These are phyloP conservation scores for Champsocephalus gunnari DNA, from an alignment of 2,797 vertebrate genomes.

Conservation along the genomic window DNA sequence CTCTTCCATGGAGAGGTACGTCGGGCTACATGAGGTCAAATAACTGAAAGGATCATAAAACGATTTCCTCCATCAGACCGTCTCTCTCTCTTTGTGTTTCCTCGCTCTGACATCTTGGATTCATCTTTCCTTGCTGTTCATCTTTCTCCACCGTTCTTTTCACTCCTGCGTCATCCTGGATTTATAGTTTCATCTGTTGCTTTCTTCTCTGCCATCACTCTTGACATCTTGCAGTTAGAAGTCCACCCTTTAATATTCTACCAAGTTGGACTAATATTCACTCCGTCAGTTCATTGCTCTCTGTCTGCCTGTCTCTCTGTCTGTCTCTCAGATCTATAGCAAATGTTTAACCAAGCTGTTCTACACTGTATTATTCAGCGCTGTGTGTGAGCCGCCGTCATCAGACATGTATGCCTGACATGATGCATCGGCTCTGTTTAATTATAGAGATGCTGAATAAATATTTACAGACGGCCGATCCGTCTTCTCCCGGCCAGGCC, in stretches of 20 bases:
- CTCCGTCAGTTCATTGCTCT: slow-evolving; percentile 26
- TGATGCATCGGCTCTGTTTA: slow-evolving; percentile 83
- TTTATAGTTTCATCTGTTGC: slow-evolving; percentile 57
- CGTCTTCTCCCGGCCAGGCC: slow-evolving; percentile 69
- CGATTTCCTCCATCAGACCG: slow-evolving; percentile 38
- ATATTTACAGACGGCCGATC: slow-evolving; percentile 85
- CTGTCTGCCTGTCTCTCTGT: background rate
- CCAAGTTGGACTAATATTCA: slow-evolving; percentile 58
- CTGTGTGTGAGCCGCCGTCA: slow-evolving; percentile 61
- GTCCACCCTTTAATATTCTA: slow-evolving; percentile 43
- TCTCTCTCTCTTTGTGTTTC: slow-evolving; percentile 19
- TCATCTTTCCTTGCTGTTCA: slow-evolving; percentile 44
- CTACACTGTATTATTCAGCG: slow-evolving; percentile 73
- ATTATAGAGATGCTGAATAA: slow-evolving; percentile 85
- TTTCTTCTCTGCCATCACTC: slow-evolving; percentile 44
- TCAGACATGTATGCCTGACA: slow-evolving; percentile 74
- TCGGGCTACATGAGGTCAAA: slow-evolving; percentile 29
- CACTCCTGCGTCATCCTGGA: slow-evolving; percentile 49
- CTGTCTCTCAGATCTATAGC: slow-evolving; percentile 60
- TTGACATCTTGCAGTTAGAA: slow-evolving; percentile 67
- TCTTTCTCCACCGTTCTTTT: slow-evolving; percentile 23
- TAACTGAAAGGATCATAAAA: slow-evolving; percentile 35
- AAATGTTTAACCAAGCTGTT: slow-evolving; percentile 85
- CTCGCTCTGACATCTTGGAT: slow-evolving; percentile 46
- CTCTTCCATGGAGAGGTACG: slow-evolving; percentile 12